Conservation (phyloP, 1,140 invertebrate species). For the Bombus sylvicola region DNA sequence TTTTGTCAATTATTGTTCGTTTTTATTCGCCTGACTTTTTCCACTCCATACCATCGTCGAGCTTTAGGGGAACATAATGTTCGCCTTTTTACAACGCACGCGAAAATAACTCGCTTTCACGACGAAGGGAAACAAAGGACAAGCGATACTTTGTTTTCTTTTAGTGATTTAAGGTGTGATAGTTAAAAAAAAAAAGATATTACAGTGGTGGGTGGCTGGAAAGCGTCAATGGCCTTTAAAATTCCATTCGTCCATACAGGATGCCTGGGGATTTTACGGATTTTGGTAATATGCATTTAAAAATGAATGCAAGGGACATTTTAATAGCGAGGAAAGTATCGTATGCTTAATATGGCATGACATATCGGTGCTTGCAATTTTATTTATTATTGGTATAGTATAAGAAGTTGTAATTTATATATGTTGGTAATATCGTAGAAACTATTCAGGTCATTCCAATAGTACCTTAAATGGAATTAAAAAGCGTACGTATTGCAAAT, state of each 20-base stretch:
- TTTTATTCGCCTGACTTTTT: neutral
- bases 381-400: neutral
- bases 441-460: neutral
- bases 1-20: conserved; percentile 7
- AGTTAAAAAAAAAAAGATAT: neutral
- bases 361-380: neutral
- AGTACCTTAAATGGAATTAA: neutral
- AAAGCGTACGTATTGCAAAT: neutral
- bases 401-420: neutral
- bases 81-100: neutral
- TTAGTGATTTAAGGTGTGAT: neutral
- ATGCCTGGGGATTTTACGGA: neutral
- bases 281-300: neutral
- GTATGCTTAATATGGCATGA: neutral
- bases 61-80: neutral
- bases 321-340: neutral
- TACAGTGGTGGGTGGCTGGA: neutral
- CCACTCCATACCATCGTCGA: neutral
- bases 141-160: neutral
- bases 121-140: conserved; percentile 3
- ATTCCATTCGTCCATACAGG: neutral
- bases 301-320: neutral
- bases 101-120: conserved; percentile 1
- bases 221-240: neutral
- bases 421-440: neutral